Percentiles rank a stretch among this genome's conserved stretches.
Conservation (phyloP, 2,113 vertebrate genomes). For the Microcebus jonahi region DNA sequence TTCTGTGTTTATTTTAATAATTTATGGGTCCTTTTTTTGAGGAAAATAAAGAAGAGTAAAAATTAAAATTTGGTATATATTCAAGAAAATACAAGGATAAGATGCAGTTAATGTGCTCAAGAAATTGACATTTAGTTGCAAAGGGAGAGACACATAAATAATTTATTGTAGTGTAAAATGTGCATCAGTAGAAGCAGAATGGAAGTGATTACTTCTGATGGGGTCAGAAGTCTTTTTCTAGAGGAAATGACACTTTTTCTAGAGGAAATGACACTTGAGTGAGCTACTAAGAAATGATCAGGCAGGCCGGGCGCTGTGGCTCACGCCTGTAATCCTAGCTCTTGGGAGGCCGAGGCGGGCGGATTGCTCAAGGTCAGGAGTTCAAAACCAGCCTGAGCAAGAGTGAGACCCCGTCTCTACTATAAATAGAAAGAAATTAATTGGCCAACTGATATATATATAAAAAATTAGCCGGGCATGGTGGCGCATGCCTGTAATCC, state of each 20-base stretch:
- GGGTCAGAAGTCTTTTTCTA: neutral
- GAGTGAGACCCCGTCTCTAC: too few species aligned
- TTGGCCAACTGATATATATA: too few species aligned
- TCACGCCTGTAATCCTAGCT: too few species aligned
- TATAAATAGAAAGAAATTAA: too few species aligned
- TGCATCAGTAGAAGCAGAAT: neutral
- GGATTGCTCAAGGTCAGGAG: too few species aligned
- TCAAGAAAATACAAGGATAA: neutral
- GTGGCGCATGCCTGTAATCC: too few species aligned
- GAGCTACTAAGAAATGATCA: neutral
- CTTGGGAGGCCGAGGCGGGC: too few species aligned
- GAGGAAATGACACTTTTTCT: constrained; percentile 16
- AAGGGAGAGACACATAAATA: neutral
- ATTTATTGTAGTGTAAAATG: neutral
- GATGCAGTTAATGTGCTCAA: neutral
- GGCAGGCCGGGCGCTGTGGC: too few species aligned
- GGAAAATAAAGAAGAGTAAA: neutral
- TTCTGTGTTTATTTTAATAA: constrained; percentile 29
- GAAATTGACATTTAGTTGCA: constrained; percentile 18
- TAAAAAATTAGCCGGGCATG: too few species aligned
- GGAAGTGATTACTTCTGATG: neutral
- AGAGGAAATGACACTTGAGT: neutral
- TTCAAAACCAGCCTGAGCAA: too few species aligned
- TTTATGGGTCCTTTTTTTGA: constrained; percentile 14
- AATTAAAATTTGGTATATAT: constrained; percentile 13